A percentile compares a stretch with the other conserved stretches of the same genome.
Evolutionary conservation across 2,797 vertebrate genomes (phyloP).

Genomic region (Chelidonichthys spinosus): DNA sequence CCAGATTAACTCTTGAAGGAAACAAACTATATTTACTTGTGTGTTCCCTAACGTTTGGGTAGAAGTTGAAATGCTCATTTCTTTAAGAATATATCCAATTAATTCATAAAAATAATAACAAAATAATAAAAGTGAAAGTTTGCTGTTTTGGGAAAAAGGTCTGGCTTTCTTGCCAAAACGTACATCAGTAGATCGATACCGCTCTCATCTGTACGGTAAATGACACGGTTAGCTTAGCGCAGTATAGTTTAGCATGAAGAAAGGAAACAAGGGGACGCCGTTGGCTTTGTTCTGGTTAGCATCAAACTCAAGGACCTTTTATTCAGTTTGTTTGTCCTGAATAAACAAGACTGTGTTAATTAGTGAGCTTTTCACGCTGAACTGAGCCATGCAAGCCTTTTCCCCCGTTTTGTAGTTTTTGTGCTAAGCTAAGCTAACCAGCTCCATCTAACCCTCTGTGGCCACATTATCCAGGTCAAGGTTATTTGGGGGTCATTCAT

Average conservation of each 20-base stretch:
- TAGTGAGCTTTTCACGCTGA: not conserved
- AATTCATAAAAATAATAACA: not conserved
- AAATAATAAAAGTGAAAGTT: not conserved
- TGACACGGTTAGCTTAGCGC: not conserved
- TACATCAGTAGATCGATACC: not conserved
- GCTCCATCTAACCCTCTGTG: not conserved
- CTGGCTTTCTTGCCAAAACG: not conserved
- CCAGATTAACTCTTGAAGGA: not conserved
- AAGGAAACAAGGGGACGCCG: not conserved
- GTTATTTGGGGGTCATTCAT: conserved; percentile 9
- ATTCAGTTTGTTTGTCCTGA: not conserved
- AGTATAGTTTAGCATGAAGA: not conserved
- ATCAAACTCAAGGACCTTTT: not conserved
- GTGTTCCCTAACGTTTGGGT: not conserved
- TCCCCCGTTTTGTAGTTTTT: not conserved
- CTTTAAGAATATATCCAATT: not conserved
- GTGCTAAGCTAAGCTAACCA: not conserved
- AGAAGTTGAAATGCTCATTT: not conserved
- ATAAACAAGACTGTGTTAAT: not conserved
- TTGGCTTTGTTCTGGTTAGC: not conserved
- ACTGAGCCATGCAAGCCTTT: not conserved
- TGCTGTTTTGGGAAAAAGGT: not conserved
- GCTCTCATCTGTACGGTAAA: not conserved
- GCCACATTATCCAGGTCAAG: conserved; percentile 27
- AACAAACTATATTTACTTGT: not conserved